A percentile compares a stretch with the other conserved stretches of the same genome.
Conservation (phyloP, 2,797 vertebrate species). For the Threskiornis aethiopicus region DNA sequence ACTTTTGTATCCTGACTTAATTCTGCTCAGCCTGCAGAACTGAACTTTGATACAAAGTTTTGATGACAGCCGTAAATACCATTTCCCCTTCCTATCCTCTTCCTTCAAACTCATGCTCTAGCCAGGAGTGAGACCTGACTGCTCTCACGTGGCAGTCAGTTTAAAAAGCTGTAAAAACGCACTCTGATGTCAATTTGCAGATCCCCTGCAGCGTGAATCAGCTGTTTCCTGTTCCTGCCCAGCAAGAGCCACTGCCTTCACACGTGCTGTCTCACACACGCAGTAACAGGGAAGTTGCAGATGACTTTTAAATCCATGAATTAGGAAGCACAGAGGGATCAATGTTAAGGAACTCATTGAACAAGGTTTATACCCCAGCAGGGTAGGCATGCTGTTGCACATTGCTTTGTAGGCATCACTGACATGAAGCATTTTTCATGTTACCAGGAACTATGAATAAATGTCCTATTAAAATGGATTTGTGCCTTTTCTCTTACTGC, state of each 20-base stretch:
- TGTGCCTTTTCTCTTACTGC: background rate
- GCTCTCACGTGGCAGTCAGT: background rate
- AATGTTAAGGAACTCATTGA: background rate
- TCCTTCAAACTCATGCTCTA: background rate
- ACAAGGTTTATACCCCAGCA: background rate
- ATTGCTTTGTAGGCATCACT: accelerated
- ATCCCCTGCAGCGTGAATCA: background rate
- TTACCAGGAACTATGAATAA: background rate
- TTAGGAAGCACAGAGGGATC: background rate
- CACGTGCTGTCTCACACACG: background rate
- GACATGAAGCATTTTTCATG: background rate
- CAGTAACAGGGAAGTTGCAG: background rate
- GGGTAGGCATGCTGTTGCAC: background rate
- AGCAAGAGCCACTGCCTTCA: background rate
- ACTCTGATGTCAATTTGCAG: background rate
- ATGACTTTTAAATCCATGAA: background rate
- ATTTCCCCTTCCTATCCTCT: background rate
- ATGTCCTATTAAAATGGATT: background rate
- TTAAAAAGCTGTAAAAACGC: background rate
- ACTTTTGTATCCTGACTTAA: background rate
- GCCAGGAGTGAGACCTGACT: background rate
- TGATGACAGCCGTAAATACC: background rate
- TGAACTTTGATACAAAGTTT: background rate
- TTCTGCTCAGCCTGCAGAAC: background rate
- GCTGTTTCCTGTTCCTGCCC: slow-evolving; percentile 31